Base-by-base conservation (phyloP, 2,888 invertebrate species). In the Heteromurus nitidus region DNA sequence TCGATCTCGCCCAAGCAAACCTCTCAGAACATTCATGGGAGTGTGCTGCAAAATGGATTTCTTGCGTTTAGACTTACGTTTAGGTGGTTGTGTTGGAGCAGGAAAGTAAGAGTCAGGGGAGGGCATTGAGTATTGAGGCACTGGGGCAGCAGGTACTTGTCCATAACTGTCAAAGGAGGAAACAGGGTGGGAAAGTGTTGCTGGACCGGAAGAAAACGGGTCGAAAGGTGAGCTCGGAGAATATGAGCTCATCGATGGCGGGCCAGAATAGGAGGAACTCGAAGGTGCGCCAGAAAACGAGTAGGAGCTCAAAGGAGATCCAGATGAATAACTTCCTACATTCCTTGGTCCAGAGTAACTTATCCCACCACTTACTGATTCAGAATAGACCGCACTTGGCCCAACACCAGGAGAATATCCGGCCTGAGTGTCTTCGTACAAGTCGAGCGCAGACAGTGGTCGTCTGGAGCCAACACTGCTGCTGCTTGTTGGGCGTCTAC, bases 11-110 rank as follows among this genome's bases (percentile, higher is more conserved):
- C 80, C 80, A 24, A 80, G 47, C 26, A 80, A 50, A 5, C 80
- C 80, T 42, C 80, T 30, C 65, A 80, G 18, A 11, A 80, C 53
- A 72, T 80, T 80, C 55, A 80, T 67, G 3, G 80, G 80, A 13
- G 80, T 80, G 58, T 80, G 80, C 80, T 80, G 80, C 3, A 72
- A 80, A 80, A 55, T 55, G 24, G 72, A 72, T 80, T 80, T 80
- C 44, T 72, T 72, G 53, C 47, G 65, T 72, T 80, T 80, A 80
- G 58, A 22, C 11, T 76, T 76, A 53, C 9, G 5, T 30, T 69
- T 64, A 55, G 42, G 31, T 50, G 74, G n/a, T 24, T 53, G 65
- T 20, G 62, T 20, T 68, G 44, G 28, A n/a, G 60, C 13, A n/a
- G 42, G 24, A 24, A 26, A 64, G 44, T 20, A 64, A 18, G 24